These are phyloP conservation scores for Pogonus chalceus DNA, from an alignment of 1,140 invertebrate species.

Conservation along the genomic window DNA sequence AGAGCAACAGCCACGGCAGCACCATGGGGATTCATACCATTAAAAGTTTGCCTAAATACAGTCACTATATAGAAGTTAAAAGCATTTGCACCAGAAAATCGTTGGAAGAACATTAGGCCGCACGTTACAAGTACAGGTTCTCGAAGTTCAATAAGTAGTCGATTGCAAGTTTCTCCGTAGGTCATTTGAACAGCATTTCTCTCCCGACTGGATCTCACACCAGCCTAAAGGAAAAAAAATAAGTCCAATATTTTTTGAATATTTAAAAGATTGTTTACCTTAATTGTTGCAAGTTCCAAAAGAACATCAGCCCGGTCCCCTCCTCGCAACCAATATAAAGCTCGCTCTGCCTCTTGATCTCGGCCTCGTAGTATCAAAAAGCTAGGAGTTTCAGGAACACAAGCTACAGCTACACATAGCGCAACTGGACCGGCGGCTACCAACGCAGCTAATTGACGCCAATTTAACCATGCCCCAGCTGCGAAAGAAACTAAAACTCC, in stretches of 20 bases:
- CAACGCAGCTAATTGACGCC: constrained; percentile 67
- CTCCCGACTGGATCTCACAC: background rate
- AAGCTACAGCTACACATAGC: constrained; percentile 55
- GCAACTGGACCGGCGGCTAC: constrained; percentile 62
- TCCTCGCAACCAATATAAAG: constrained; percentile 66
- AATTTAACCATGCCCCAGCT: constrained; percentile 68
- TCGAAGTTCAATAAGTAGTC: constrained; percentile 30
- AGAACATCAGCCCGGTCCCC: constrained; percentile 60
- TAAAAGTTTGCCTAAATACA: constrained; percentile 67
- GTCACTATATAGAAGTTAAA: constrained; percentile 76
- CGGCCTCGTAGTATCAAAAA: constrained; percentile 62
- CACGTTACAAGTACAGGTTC: constrained; percentile 69
- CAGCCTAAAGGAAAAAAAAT: no score
- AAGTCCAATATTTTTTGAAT: no score
- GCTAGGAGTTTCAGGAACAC: constrained; percentile 75
- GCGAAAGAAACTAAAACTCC: constrained; percentile 74
- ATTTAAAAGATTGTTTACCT: no score
- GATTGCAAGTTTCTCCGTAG: background rate
- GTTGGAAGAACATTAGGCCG: constrained; percentile 75
- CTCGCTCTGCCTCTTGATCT: constrained; percentile 66
- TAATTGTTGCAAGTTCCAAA: constrained; percentile 55
- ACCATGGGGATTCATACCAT: constrained; percentile 68
- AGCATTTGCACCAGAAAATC: constrained; percentile 70
- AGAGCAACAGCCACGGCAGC: constrained; percentile 69
- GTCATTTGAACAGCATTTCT: background rate